These are phyloP conservation scores for Acromyrmex heyeri DNA, from an alignment of 1,140 invertebrate genomes.

Conservation along the genomic window DNA sequence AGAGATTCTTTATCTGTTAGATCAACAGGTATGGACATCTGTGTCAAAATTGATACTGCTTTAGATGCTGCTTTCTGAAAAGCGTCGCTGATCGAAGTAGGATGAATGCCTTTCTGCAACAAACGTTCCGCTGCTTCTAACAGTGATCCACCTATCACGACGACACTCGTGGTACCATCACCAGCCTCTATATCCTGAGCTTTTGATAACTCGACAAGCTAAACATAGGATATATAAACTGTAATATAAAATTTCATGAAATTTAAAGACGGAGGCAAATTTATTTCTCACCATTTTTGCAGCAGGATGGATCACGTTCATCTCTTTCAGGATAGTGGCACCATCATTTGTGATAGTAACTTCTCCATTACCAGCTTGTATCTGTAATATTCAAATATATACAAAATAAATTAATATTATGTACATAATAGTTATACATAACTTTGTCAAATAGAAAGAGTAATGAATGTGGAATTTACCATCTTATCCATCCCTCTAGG, in stretches of 20 bases:
- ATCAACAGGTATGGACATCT: constrained; percentile 95
- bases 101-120: constrained; percentile 98
- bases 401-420: constrained; percentile 19
- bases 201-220: constrained; percentile 99
- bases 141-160: constrained; percentile 97
- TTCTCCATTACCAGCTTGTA: constrained; percentile 98
- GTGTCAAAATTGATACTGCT: constrained; percentile 94
- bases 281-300: constrained; percentile 96
- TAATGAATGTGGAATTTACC: constrained; percentile 88
- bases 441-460: background rate
- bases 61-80: constrained; percentile 96
- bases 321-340: constrained; percentile 99
- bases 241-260: constrained; percentile 40
- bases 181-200: constrained; percentile 99
- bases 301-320: constrained; percentile 99
- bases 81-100: constrained; percentile 98
- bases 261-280: constrained; percentile 19
- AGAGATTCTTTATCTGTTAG: constrained; percentile 95
- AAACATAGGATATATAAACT: constrained; percentile 68
- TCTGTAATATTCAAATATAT: constrained; percentile 87
- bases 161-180: constrained; percentile 99
- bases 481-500: constrained; percentile 99
- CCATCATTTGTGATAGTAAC: constrained; percentile 99
- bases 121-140: constrained; percentile 98
- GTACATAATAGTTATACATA: background rate